These are phyloP conservation scores for Megastigmus dorsalis DNA, from an alignment of 2,888 invertebrate genomes.

Conservation along the genomic window DNA sequence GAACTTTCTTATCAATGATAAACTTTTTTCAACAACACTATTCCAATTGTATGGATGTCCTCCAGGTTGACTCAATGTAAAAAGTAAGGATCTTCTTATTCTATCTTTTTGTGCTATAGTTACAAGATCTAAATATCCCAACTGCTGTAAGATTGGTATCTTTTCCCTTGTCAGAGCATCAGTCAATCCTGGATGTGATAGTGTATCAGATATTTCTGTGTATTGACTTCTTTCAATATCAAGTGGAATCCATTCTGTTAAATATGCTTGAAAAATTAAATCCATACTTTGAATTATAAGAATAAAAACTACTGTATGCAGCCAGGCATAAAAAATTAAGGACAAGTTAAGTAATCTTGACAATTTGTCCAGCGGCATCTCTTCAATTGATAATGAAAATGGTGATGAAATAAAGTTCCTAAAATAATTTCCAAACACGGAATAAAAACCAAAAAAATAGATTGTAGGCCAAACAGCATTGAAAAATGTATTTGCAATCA, in stretches of 20 bases:
- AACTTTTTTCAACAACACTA: slow-evolving; percentile 80
- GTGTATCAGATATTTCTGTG: slow-evolving; percentile 59
- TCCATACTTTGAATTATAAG: slow-evolving; percentile 83
- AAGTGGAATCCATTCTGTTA: slow-evolving; percentile 83
- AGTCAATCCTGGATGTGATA: slow-evolving; percentile 79
- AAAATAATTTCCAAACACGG: slow-evolving; percentile 78
- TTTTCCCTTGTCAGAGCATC: slow-evolving; percentile 79
- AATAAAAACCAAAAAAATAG: slow-evolving; percentile 80
- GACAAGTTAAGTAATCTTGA: slow-evolving; percentile 75
- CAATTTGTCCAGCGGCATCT: slow-evolving; percentile 76
- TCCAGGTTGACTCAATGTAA: slow-evolving; percentile 86
- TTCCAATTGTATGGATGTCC: slow-evolving; percentile 94
- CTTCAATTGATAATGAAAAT: slow-evolving; percentile 77
- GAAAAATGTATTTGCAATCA: slow-evolving; percentile 78
- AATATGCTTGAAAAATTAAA: slow-evolving; percentile 81
- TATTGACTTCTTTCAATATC: slow-evolving; percentile 76
- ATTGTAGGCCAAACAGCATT: slow-evolving; percentile 80
- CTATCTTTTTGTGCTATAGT: slow-evolving; percentile 80
- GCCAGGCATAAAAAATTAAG: slow-evolving; percentile 81
- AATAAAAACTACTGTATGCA: slow-evolving; percentile 82
- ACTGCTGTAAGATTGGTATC: slow-evolving; percentile 82
- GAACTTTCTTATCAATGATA: slow-evolving; percentile 80
- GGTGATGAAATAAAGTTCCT: slow-evolving; percentile 76
- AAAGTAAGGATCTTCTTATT: slow-evolving; percentile 80
- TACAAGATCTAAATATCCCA: slow-evolving; percentile 85